These are phyloP conservation scores for Platycheirus albimanus DNA, from an alignment of 2,888 invertebrate species.

Conservation along the genomic window DNA sequence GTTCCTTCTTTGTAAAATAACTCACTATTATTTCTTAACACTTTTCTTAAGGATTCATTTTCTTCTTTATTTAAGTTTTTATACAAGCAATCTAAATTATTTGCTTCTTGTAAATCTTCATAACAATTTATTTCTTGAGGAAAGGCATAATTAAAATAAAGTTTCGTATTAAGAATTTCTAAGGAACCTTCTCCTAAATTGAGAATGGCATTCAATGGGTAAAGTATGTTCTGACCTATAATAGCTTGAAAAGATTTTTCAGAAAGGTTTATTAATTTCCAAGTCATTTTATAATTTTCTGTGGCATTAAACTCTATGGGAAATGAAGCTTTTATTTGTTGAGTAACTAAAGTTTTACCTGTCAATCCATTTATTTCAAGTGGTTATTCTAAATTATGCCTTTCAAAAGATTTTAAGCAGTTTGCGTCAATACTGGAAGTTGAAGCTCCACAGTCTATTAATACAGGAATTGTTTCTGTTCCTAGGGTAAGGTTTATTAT, in stretches of 20 bases:
- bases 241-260: not conserved
- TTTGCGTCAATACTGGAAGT: not conserved
- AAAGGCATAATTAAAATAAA: not conserved
- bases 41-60: not conserved
- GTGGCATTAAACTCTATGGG: slow-evolving; percentile 10
- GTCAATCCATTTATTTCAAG: not conserved
- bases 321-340: slow-evolving; percentile 8
- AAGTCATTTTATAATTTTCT: slow-evolving; percentile 6
- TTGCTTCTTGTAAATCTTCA: not conserved
- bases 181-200: not conserved
- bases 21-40: not conserved
- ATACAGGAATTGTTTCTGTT: not conserved
- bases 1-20: slow-evolving; percentile 32
- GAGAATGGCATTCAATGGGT: not conserved
- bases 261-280: not conserved
- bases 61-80: too few species aligned
- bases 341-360: not conserved
- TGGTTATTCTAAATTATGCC: not conserved
- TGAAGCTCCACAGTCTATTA: not conserved
- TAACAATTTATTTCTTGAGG: not conserved
- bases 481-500: not conserved
- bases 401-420: not conserved
- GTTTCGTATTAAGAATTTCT: not conserved
- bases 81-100: not conserved
- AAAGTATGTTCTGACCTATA: not conserved